Base-by-base conservation (phyloP, 2,888 invertebrate species). In the Falcaria lacertinaria region DNA sequence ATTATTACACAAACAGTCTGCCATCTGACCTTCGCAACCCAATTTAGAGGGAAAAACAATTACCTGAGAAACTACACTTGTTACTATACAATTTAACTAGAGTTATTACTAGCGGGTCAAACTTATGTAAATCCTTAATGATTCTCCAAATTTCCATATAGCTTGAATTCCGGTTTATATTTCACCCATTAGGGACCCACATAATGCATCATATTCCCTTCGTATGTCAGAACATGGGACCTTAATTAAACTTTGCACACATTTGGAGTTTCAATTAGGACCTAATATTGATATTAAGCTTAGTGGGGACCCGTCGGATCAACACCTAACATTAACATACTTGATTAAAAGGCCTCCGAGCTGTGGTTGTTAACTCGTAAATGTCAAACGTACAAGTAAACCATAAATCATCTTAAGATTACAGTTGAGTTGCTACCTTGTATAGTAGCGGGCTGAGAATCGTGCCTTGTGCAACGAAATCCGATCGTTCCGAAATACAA, bases 321-420 rank as follows among this genome's bases (percentile, higher is more conserved):
- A 80, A 81, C 83, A 79, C 75, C 80, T 80, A 78, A 82, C 85
- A 87, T 88, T 88, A 85, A 80, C 85, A 85, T 85, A 85, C 83
- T 84, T 88, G 87, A 88, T 88, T 88, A 88, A 86, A 87, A 88
- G 82, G 84, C 81, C 83, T 80, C 74, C 74, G 68, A 74, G 71
- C 69, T 71, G 74, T 63, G 66, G 71, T 74, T 81, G 87, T 85
- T 83, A 85, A 82, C 80, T 86, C 82, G 85, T 87, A 82, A 86
- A 87, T 77, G 87, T 89, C 87, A 86, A 74, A 76, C 74, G 74
- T 83, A 79, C 77, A 73, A 80, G 80, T 78, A 77, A 11, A 74
- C 83, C 84, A 88, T 89, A 88, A 89, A 88, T 89, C 88, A 89
- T 88, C 85, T 83, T 76, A 82, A 84, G 82, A 84, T 84, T 83